Evolutionary conservation across 2,113 vertebrate species (phyloP).

Genomic region (Mesitornis unicolor): DNA sequence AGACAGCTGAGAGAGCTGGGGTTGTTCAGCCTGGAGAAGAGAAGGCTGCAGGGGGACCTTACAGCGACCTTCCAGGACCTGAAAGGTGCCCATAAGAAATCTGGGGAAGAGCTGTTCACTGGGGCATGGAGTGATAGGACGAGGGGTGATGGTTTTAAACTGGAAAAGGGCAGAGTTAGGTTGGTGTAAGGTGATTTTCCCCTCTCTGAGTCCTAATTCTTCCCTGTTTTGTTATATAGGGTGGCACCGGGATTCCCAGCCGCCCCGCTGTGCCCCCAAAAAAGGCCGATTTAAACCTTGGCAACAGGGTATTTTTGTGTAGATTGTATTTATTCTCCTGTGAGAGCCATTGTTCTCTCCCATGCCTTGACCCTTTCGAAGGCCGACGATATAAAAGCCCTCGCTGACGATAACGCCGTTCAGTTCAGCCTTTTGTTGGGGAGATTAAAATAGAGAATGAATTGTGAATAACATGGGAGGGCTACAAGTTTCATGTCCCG

Average conservation of each 20-base stretch:
- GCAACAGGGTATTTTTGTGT: slow-evolving; percentile 14
- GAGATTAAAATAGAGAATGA: slow-evolving; percentile 47
- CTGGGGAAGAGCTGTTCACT: too few relatives aligned
- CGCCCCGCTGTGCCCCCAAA: not conserved
- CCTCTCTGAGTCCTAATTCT: not conserved
- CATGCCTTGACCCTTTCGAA: not conserved
- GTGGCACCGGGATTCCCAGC: not conserved
- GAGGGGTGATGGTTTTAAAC: too few relatives aligned
- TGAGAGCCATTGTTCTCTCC: slow-evolving; percentile 22
- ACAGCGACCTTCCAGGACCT: too few relatives aligned
- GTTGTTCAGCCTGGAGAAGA: too few relatives aligned
- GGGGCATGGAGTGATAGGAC: too few relatives aligned
- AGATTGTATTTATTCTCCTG: not conserved
- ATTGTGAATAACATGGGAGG: slow-evolving; percentile 19
- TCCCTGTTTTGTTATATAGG: not conserved
- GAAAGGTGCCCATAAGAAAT: too few relatives aligned
- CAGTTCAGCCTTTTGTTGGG: slow-evolving; percentile 30
- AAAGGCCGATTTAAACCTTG: not conserved
- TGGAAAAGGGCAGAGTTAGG: too few relatives aligned
- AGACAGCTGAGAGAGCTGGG: too few relatives aligned
- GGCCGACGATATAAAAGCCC: slow-evolving; percentile 23
- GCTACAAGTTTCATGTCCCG: not conserved
- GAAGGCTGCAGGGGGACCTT: too few relatives aligned
- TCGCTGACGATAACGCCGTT: not conserved
- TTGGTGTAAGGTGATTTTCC: not conserved